These are phyloP conservation scores for Troides helena DNA, from an alignment of 2,888 invertebrate genomes.

Conservation along the genomic window DNA sequence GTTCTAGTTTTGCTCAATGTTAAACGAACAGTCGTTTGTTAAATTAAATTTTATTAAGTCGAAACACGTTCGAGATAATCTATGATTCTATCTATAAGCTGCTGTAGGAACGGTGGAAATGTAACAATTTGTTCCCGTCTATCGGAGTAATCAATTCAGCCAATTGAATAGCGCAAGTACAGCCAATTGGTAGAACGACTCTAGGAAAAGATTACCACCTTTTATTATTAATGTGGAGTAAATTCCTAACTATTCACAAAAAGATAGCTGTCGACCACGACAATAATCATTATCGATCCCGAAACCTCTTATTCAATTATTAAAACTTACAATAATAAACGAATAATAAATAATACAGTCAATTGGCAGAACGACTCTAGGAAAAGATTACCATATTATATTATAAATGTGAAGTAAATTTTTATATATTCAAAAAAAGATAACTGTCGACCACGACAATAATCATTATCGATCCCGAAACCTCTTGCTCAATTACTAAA, in stretches of 20 bases:
- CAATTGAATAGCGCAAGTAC: conserved; percentile 23
- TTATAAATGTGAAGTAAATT: too few species aligned
- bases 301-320: too few species aligned
- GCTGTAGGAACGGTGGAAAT: conserved; percentile 10
- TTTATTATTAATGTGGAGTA: too few species aligned
- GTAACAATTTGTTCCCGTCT: conserved; percentile 26
- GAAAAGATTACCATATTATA: conserved; percentile 1
- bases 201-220: background rate
- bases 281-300: too few species aligned
- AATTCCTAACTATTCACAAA: too few species aligned
- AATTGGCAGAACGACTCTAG: conserved; percentile 4
- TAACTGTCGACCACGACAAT: too few species aligned
- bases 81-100: conserved; percentile 17
- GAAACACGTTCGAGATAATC: conserved; percentile 17
- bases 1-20: conserved; percentile 6
- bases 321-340: too few species aligned
- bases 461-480: too few species aligned
- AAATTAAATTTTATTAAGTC: conserved; percentile 14
- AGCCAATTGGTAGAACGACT: conserved; percentile 7
- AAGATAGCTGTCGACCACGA: too few species aligned
- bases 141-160: conserved; percentile 26
- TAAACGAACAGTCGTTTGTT: conserved; percentile 2
- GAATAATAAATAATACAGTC: background rate
- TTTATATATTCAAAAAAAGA: too few species aligned
- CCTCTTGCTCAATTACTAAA: too few species aligned